Evolutionary conservation across 2,797 vertebrate species (phyloP).

Genomic region (Cephalopachus bancanus): DNA sequence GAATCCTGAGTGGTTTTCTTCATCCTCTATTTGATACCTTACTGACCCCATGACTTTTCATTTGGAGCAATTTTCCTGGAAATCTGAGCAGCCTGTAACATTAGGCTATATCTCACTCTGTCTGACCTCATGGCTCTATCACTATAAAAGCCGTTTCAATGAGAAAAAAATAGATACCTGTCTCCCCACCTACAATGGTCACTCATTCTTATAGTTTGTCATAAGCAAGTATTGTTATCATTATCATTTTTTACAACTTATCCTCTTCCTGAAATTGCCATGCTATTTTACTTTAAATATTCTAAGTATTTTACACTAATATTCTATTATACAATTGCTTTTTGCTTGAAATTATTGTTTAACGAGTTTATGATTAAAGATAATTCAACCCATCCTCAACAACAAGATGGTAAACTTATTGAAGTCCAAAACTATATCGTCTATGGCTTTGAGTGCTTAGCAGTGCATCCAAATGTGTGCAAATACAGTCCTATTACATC

Average conservation of each 20-base stretch:
- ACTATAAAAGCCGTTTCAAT: background rate
- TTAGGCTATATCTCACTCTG: background rate
- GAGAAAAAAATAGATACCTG: background rate
- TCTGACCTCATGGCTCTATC: background rate
- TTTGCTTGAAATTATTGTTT: constrained; percentile 17
- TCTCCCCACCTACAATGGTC: background rate
- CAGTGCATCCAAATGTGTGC: background rate
- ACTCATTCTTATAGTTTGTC: background rate
- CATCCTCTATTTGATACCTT: background rate
- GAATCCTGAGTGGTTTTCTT: background rate
- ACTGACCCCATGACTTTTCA: background rate
- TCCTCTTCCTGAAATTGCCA: background rate
- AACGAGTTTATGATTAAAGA: background rate
- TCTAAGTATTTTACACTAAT: background rate
- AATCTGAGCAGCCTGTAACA: background rate
- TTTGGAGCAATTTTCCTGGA: background rate
- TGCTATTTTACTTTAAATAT: background rate
- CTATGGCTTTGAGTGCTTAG: background rate
- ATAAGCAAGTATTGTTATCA: background rate
- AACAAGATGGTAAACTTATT: background rate
- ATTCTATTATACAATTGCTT: background rate
- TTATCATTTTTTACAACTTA: background rate
- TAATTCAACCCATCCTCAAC: background rate
- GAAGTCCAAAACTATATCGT: background rate
- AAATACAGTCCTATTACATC: background rate